Percentiles rank a stretch among this genome's conserved stretches.
These are phyloP conservation scores for Eupelmus urozonus DNA, from an alignment of 2,888 invertebrate species.

Conservation along the genomic window DNA sequence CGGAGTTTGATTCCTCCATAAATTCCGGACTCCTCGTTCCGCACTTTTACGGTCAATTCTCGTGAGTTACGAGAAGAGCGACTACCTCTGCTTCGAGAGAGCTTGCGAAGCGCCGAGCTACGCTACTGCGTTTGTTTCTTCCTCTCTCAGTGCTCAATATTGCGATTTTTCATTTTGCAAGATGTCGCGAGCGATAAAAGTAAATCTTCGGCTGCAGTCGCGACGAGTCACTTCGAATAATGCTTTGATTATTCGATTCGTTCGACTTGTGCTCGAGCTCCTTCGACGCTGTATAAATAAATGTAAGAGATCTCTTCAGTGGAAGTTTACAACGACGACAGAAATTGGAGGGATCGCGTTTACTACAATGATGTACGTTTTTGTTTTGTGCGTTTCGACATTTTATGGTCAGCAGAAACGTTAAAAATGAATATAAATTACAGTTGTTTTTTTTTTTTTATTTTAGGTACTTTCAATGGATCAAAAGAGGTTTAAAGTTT, in stretches of 20 bases:
- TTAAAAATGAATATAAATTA: too few relatives aligned
- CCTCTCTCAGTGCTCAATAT: slow-evolving; percentile 33
- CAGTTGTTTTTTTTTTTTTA: too few relatives aligned
- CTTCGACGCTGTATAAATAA: slow-evolving; percentile 6
- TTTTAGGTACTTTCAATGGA: too few relatives aligned
- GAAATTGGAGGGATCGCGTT: too few relatives aligned
- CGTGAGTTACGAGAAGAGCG: slow-evolving; percentile 63
- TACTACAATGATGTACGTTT: slow-evolving; percentile 4
- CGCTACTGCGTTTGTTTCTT: slow-evolving; percentile 35
- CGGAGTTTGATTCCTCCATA: slow-evolving; percentile 69
- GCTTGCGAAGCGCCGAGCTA: background rate
- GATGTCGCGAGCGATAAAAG: slow-evolving; percentile 45
- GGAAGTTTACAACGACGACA: background rate
- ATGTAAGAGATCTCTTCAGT: background rate
- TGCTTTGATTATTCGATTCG: slow-evolving; percentile 33
- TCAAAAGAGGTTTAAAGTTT: too few relatives aligned
- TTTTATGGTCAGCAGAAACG: too few relatives aligned
- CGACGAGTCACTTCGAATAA: background rate
- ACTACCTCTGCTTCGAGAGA: slow-evolving; percentile 23
- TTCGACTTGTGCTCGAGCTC: background rate
- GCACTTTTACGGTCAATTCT: slow-evolving; percentile 66
- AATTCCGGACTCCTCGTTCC: slow-evolving; percentile 67
- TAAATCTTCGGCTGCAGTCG: slow-evolving; percentile 31
- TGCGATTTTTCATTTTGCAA: slow-evolving; percentile 52
- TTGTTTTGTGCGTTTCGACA: too few relatives aligned